phyloP scores from a whole-genome alignment of 2,797 vertebrate species.

The Microctenopoma lineatum region DNA sequence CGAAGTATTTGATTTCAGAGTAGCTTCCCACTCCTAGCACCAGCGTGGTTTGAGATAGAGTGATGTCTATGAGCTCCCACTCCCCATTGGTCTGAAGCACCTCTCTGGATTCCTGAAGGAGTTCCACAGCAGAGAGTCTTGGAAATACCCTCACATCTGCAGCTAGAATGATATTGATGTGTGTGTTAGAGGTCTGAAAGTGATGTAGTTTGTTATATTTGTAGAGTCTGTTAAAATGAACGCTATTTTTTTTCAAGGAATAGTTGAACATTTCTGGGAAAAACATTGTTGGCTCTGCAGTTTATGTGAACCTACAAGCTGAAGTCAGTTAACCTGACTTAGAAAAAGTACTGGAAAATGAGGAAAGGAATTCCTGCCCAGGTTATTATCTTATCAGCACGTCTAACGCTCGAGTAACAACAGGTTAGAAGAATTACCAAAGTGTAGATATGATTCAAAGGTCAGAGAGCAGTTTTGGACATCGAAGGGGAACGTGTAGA shows the following conservation, averaged over 20 bases:
- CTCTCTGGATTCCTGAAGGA: constrained; percentile 53
- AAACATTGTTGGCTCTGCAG: not conserved
- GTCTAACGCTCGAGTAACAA: too few species aligned
- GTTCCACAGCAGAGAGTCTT: constrained; percentile 24
- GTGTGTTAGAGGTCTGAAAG: not conserved
- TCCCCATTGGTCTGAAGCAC: constrained; percentile 73
- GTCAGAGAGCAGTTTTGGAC: constrained; percentile 76
- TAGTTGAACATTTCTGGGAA: too few species aligned
- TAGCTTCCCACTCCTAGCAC: not conserved
- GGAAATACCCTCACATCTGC: constrained; percentile 61
- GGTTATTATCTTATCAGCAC: too few species aligned
- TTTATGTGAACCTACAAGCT: too few species aligned
- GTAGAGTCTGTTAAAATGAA: too few species aligned
- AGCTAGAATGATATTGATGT: constrained; percentile 23
- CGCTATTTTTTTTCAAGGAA: too few species aligned
- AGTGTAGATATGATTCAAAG: constrained; percentile 72
- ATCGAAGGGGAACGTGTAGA: constrained; percentile 82
- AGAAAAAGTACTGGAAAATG: not conserved
- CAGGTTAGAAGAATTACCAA: constrained; percentile 56
- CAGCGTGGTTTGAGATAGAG: not conserved
- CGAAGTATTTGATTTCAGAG: constrained; percentile 58
- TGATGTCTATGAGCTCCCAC: constrained; percentile 74
- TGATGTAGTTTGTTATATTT: not conserved
- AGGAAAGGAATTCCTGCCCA: too few species aligned
- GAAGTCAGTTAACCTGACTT: not conserved